Conservation (phyloP, 2,888 invertebrate genomes). For the Amaurobius ferox region DNA sequence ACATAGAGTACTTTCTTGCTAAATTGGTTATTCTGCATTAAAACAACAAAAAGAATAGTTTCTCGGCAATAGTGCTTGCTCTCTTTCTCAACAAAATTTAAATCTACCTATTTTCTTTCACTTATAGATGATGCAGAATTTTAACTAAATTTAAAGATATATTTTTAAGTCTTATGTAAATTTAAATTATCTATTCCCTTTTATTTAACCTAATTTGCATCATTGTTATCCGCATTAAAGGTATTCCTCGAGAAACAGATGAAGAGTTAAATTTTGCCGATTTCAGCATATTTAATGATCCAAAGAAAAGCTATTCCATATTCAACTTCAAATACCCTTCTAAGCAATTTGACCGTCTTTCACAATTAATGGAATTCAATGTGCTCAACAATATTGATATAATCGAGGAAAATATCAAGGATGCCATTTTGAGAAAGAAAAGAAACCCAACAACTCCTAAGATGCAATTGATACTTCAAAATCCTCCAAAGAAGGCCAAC, state of each 20-base stretch:
- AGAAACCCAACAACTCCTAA: conserved; percentile 15
- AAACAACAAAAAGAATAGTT: too few species aligned
- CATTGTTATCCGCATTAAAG: too few species aligned
- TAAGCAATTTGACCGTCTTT: conserved; percentile 78
- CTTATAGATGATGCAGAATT: too few species aligned
- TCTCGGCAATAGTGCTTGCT: too few species aligned
- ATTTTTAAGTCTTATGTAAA: too few species aligned
- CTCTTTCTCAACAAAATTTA: too few species aligned
- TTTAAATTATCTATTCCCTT: too few species aligned
- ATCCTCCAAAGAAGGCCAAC: not conserved
- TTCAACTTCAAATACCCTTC: conserved; percentile 79
- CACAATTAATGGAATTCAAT: conserved; percentile 79
- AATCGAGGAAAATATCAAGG: conserved; percentile 77
- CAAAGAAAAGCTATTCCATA: conserved; percentile 78
- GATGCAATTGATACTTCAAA: conserved; percentile 22
- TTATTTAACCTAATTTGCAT: too few species aligned
- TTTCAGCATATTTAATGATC: conserved; percentile 79
- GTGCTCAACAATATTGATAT: conserved; percentile 77
- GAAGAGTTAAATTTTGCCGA: conserved; percentile 78
- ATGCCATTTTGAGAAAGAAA: conserved; percentile 74
- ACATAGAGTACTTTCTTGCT: too few species aligned
- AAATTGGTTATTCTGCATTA: too few species aligned
- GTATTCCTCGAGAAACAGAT: conserved; percentile 77
- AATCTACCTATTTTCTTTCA: too few species aligned
- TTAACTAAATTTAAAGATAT: too few species aligned